Percentiles rank a stretch among this genome's conserved stretches.
Conservation (phyloP, 92 coral and sea anemone species). For the Porites cylindrica region DNA sequence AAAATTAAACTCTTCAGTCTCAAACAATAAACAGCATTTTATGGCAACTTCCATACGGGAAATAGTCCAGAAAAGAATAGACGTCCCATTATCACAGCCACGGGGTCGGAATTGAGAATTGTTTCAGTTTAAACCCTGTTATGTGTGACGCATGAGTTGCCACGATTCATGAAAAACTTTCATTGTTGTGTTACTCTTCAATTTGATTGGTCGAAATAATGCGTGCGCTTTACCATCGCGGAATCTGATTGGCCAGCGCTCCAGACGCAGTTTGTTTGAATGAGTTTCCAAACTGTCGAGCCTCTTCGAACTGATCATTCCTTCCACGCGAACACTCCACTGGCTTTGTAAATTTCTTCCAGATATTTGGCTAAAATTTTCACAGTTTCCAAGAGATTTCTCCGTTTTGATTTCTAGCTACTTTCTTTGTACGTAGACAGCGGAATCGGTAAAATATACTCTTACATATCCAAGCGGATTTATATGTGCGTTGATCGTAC, state of each 20-base stretch:
- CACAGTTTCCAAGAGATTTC: background rate
- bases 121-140: conserved; percentile 36
- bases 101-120: background rate
- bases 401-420: background rate
- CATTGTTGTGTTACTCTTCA: conserved; percentile 15
- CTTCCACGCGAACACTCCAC: conserved; percentile 31
- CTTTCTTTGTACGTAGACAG: background rate
- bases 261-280: conserved; percentile 84
- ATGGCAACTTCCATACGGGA: background rate
- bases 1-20: background rate
- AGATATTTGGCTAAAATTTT: conserved; percentile 14
- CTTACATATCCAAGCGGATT: background rate
- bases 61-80: background rate
- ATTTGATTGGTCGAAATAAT: conserved; percentile 47
- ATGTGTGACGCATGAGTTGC: conserved; percentile 33
- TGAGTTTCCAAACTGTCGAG: conserved; percentile 79
- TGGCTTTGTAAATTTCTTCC: background rate
- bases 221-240: conserved; percentile 14
- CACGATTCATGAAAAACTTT: conserved; percentile 11
- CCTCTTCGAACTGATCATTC: conserved; percentile 44
- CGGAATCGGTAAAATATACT: background rate
- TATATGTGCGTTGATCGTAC: conserved; percentile 2
- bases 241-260: conserved; percentile 69
- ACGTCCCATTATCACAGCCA: background rate
- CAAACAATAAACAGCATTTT: background rate